Evolutionary conservation across 2,888 invertebrate genomes (phyloP).

Genomic region (Sussaba pulchella): DNA sequence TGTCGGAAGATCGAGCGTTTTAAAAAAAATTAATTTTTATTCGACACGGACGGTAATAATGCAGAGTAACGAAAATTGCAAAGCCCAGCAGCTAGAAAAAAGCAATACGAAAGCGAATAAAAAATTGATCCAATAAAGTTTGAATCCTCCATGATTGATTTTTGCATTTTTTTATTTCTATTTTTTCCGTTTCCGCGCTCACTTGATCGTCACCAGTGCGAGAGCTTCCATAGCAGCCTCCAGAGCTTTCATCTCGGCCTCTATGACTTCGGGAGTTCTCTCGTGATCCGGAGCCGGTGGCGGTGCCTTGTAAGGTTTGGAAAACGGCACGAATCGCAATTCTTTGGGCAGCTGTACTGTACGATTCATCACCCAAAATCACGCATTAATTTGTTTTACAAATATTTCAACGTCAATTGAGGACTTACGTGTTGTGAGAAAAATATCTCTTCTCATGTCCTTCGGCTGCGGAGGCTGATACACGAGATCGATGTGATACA

Average conservation of each 20-base stretch:
- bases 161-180: too few relatives aligned
- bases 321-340: constrained; percentile 87
- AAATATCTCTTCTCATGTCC: constrained; percentile 85
- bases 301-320: constrained; percentile 89
- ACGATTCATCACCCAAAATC: constrained; percentile 36
- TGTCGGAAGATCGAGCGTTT: too few relatives aligned
- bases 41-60: too few relatives aligned
- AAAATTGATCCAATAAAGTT: too few relatives aligned
- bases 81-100: too few relatives aligned
- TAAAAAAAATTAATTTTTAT: too few relatives aligned
- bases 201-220: constrained; percentile 90
- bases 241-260: constrained; percentile 90
- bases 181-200: constrained; percentile 80
- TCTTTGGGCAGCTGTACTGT: constrained; percentile 87
- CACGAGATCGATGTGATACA: constrained; percentile 90
- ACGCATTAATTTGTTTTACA: background rate
- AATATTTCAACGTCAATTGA: too few relatives aligned
- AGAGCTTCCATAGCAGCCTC: constrained; percentile 91
- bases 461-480: constrained; percentile 92
- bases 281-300: constrained; percentile 88
- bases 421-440: constrained; percentile 87
- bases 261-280: constrained; percentile 92
- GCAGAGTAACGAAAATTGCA: too few relatives aligned
- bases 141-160: too few relatives aligned
- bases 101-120: too few relatives aligned